These are phyloP conservation scores for Ips nitidus DNA, from an alignment of 1,140 invertebrate genomes.

Conservation along the genomic window DNA sequence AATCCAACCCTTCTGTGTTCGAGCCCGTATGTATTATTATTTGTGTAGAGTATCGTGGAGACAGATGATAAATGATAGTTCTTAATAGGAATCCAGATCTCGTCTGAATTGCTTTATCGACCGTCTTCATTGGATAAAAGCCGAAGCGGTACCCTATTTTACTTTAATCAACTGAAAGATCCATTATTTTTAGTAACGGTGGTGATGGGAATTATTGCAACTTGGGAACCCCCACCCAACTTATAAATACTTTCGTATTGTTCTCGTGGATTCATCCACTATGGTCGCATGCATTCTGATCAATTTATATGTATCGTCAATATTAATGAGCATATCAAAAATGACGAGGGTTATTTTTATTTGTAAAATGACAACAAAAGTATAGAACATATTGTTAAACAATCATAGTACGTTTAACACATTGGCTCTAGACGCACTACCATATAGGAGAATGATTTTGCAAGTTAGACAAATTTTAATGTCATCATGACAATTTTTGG, in stretches of 20 bases:
- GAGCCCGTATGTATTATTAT: constrained; percentile 37
- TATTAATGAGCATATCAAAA: too few species aligned
- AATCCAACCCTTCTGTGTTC: constrained; percentile 33
- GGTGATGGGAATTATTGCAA: constrained; percentile 31
- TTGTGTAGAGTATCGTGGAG: constrained; percentile 43
- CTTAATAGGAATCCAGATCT: constrained; percentile 47
- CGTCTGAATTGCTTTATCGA: constrained; percentile 43
- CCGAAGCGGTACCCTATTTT: constrained; percentile 41
- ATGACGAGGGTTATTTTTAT: too few species aligned
- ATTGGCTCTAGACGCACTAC: neutral
- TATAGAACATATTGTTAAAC: neutral
- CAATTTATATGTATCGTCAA: neutral
- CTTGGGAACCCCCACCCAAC: constrained; percentile 26
- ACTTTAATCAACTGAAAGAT: constrained; percentile 43
- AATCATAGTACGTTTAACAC: neutral
- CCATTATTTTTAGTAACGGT: constrained; percentile 36
- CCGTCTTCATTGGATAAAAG: constrained; percentile 43
- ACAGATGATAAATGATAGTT: constrained; percentile 50
- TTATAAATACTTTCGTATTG: constrained; percentile 17
- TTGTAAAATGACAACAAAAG: too few species aligned
- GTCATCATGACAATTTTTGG: constrained; percentile 35
- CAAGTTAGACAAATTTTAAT: constrained; percentile 32
- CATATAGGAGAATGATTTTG: constrained; percentile 30
- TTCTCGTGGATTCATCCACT: neutral
- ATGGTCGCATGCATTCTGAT: neutral